Evolutionary conservation across 2,113 vertebrate genomes (phyloP), one percentile per base, ranked within the genome.

Genomic region (Zeus faber): DNA sequence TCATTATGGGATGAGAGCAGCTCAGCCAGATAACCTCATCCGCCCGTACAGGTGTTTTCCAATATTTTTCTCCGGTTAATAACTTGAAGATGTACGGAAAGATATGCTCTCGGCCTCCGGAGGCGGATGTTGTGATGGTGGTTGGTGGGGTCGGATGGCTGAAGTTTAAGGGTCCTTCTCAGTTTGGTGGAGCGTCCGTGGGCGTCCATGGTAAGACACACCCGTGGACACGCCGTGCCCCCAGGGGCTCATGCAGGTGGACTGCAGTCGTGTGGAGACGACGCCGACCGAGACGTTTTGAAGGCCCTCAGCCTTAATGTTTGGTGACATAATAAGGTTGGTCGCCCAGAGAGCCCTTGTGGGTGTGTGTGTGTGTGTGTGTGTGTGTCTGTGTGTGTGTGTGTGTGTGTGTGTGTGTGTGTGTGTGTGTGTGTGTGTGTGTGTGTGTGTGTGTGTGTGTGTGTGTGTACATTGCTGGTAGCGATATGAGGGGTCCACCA

Each of bases 251-350:
- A 67, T 65, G 58, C 65, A 85, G 74, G 78, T 86, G 69, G 68
- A 78, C 73, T 74, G 61, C 35, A 5, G 51, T 66, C 74, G 62
- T 33, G 47, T 68, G 46, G 35, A 57, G 62, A 63, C 27, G 47
- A 51, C 43, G 58, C 58, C 53, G 58, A 54, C 62, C 57, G 64
- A 27, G 44, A 51, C 71, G 64, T 68, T 62, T 17, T 76, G 72
- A 78, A 49, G 67, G 62, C 67, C 65, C 60, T 71, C 60, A 80
- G 59, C 77, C 58, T 41, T 74, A 77, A 85, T 81, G 71, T 71
- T 64, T 55, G 62, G 45, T 70, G 80, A 81, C 80, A 80, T 82
- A 79, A 84, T 85, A 73, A 69, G 72, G 78, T 80, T 85, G 70
- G 58, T 58, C 71, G 70, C 81, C 71, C 66, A 52, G 44, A 59